Conservation (phyloP, 2,797 vertebrate species). For the Chromis chromis region DNA sequence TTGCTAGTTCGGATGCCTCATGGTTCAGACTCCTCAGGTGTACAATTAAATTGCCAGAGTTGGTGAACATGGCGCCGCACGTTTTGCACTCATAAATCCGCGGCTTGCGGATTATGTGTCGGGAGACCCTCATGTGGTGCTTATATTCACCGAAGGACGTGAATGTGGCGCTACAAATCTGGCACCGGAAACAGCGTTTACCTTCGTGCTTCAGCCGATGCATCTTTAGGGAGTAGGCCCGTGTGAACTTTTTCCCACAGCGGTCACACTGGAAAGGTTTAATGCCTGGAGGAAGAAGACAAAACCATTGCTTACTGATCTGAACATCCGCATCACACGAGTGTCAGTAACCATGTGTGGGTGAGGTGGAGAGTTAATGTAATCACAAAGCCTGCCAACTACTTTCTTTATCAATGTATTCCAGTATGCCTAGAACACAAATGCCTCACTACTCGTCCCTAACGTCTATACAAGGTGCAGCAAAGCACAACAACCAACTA, state of each 20-base stretch:
- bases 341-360: not conserved
- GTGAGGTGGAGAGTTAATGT: not conserved
- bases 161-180: slow-evolving; percentile 99
- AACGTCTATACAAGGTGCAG: not conserved
- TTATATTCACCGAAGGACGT: slow-evolving; percentile 99
- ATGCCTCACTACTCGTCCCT: not conserved
- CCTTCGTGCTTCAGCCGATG: slow-evolving; percentile 99
- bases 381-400: slow-evolving; percentile 5
- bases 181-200: slow-evolving; percentile 99
- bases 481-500: not conserved
- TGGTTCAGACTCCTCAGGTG: slow-evolving; percentile 99
- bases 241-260: slow-evolving; percentile 99
- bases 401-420: slow-evolving; percentile 16
- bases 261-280: slow-evolving; percentile 99
- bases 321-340: slow-evolving; percentile 1
- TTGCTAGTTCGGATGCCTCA: slow-evolving; percentile 99
- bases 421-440: slow-evolving; percentile 6
- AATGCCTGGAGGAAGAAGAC: slow-evolving; percentile 88
- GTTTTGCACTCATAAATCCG: slow-evolving; percentile 99
- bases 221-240: slow-evolving; percentile 99
- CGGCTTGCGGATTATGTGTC: slow-evolving; percentile 99
- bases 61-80: slow-evolving; percentile 99
- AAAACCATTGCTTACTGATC: slow-evolving; percentile 34
- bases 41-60: slow-evolving; percentile 99
- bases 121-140: slow-evolving; percentile 99